Conservation (phyloP, 2,113 vertebrate species). For the Pelobates fuscus region DNA sequence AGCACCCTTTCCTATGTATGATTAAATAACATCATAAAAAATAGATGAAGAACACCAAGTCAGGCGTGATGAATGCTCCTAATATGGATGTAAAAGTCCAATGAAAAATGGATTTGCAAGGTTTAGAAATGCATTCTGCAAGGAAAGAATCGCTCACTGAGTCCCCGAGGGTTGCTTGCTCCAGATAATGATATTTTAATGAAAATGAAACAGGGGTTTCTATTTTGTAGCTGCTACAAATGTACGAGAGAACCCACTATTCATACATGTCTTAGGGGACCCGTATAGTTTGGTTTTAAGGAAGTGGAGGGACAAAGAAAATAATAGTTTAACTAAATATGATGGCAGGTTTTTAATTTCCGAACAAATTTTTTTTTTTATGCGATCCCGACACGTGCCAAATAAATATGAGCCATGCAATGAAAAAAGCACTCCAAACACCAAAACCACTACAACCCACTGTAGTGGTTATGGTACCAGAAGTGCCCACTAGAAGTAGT, state of each 20-base stretch:
- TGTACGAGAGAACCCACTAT: constrained; percentile 34
- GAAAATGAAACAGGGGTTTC: constrained; percentile 48
- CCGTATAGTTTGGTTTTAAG: constrained; percentile 5
- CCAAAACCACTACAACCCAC: too few relatives aligned
- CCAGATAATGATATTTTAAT: constrained; percentile 60
- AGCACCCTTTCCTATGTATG: constrained; percentile 57
- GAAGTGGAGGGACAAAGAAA: neutral
- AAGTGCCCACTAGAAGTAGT: too few relatives aligned
- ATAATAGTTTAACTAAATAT: neutral
- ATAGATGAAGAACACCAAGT: constrained; percentile 55
- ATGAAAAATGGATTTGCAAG: constrained; percentile 65
- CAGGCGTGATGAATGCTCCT: constrained; percentile 56
- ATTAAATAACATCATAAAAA: constrained; percentile 64
- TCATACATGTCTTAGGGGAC: constrained; percentile 22
- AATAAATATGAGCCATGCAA: too few relatives aligned
- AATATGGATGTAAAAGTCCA: constrained; percentile 58
- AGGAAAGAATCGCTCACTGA: constrained; percentile 41
- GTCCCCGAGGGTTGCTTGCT: constrained; percentile 38
- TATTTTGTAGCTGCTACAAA: constrained; percentile 31
- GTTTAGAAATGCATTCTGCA: constrained; percentile 52
- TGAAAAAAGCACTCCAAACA: too few relatives aligned
- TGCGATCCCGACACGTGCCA: too few relatives aligned
- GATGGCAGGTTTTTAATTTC: neutral
- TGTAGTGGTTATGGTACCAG: too few relatives aligned
- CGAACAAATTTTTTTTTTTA: too few relatives aligned